These are phyloP conservation scores for Ameiurus melas DNA, from an alignment of 2,113 vertebrate species.

Conservation along the genomic window DNA sequence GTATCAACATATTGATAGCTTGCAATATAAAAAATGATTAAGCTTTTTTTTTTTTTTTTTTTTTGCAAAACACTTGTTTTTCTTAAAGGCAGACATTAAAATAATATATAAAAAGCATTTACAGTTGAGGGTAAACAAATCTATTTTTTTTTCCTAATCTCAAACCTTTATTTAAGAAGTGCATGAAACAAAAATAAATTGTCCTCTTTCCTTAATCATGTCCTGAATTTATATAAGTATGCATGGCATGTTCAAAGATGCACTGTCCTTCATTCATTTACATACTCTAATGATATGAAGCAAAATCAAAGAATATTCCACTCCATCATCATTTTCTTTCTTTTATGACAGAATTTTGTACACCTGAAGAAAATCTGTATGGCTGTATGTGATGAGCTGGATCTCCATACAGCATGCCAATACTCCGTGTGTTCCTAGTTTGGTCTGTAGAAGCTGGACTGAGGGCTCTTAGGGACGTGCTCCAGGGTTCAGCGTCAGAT, in stretches of 20 bases:
- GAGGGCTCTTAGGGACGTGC: slow-evolving; percentile 80
- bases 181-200: slow-evolving; percentile 82
- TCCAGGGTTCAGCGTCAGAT: slow-evolving; percentile 89
- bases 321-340: slow-evolving; percentile 56
- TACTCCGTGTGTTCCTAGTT: slow-evolving; percentile 61
- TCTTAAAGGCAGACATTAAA: slow-evolving; percentile 63
- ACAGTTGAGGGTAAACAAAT: slow-evolving; percentile 94
- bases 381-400: slow-evolving; percentile 67
- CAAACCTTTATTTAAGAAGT: slow-evolving; percentile 85
- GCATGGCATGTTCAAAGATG: slow-evolving; percentile 44
- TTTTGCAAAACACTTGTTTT: slow-evolving; percentile 61
- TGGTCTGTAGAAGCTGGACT: slow-evolving; percentile 60
- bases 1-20: slow-evolving; percentile 67
- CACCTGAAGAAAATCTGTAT: slow-evolving; percentile 52
- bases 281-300: slow-evolving; percentile 46
- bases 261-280: slow-evolving; percentile 48
- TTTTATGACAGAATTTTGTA: slow-evolving; percentile 59
- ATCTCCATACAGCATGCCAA: slow-evolving; percentile 51
- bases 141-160: slow-evolving; percentile 73
- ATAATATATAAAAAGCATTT: slow-evolving; percentile 86
- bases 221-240: slow-evolving; percentile 30
- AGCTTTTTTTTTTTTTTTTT: slow-evolving; percentile 56
- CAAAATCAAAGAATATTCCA: slow-evolving; percentile 46
- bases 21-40: slow-evolving; percentile 80
- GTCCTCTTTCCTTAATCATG: slow-evolving; percentile 70